These are phyloP conservation scores for Euthynnus affinis DNA, from an alignment of 2,797 vertebrate genomes.

Conservation along the genomic window DNA sequence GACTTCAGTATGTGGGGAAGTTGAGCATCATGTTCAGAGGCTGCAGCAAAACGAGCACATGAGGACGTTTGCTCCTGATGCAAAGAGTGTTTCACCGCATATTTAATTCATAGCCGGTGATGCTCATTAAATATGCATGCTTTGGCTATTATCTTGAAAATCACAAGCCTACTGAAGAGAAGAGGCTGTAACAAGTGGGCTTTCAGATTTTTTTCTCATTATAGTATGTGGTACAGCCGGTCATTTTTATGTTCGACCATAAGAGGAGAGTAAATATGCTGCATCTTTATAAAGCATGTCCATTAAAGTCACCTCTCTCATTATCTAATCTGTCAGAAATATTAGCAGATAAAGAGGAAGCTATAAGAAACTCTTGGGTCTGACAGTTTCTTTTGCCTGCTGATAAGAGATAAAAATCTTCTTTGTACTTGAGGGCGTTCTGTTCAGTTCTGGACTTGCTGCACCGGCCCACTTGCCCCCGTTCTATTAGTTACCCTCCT, in stretches of 20 bases:
- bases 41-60: slow-evolving; percentile 18
- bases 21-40: background rate
- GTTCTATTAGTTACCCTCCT: slow-evolving; percentile 64
- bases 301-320: slow-evolving; percentile 32
- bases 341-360: slow-evolving; percentile 42
- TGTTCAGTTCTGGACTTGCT: slow-evolving; percentile 30
- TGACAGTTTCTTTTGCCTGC: slow-evolving; percentile 33
- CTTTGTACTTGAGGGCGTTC: slow-evolving; percentile 35
- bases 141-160: slow-evolving; percentile 43
- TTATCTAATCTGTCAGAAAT: slow-evolving; percentile 42
- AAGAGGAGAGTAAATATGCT: slow-evolving; percentile 16
- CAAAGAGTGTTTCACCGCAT: slow-evolving; percentile 25
- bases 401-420: slow-evolving; percentile 55
- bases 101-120: slow-evolving; percentile 54
- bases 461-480: slow-evolving; percentile 56
- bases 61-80: slow-evolving; percentile 2
- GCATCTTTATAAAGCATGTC: slow-evolving; percentile 13
- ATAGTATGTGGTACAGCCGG: background rate
- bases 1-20: background rate
- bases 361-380: slow-evolving; percentile 23
- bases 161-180: slow-evolving; percentile 20
- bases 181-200: slow-evolving; percentile 18
- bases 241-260: slow-evolving; percentile 19
- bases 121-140: slow-evolving; percentile 52
- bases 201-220: slow-evolving; percentile 20